A percentile compares a stretch with the other conserved stretches of the same genome.
Conservation (phyloP, 2,888 invertebrate genomes). For the Noctua janthe region DNA sequence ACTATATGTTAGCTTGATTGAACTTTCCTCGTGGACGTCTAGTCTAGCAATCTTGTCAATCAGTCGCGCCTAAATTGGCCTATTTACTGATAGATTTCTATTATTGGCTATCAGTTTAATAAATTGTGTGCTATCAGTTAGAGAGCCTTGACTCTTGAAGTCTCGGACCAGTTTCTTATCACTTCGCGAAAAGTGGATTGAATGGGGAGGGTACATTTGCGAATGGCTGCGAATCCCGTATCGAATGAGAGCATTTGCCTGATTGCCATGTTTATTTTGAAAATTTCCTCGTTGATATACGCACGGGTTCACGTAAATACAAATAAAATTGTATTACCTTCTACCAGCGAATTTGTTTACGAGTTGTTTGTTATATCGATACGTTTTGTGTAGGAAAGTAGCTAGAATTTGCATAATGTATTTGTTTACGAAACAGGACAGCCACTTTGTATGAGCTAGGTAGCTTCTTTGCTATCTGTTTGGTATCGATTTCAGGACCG, state of each 20-base stretch:
- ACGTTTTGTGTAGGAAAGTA: slow-evolving; percentile 18
- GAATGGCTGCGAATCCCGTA: slow-evolving; percentile 75
- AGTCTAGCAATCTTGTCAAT: slow-evolving; percentile 64
- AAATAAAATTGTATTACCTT: slow-evolving; percentile 54
- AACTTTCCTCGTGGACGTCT: slow-evolving; percentile 50
- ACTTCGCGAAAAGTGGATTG: slow-evolving; percentile 77
- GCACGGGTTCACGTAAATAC: slow-evolving; percentile 35
- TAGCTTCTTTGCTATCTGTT: not conserved
- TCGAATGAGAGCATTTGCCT: slow-evolving; percentile 76
- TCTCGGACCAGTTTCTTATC: slow-evolving; percentile 64
- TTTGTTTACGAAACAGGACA: slow-evolving; percentile 27
- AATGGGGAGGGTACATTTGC: slow-evolving; percentile 75
- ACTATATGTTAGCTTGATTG: slow-evolving; percentile 59
- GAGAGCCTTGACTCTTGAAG: slow-evolving; percentile 60
- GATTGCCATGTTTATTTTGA: slow-evolving; percentile 68
- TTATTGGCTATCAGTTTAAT: slow-evolving; percentile 64
- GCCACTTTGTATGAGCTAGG: not conserved
- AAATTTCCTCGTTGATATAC: slow-evolving; percentile 51
- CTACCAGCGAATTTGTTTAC: slow-evolving; percentile 46
- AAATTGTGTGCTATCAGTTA: slow-evolving; percentile 63
- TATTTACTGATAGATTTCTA: slow-evolving; percentile 64
- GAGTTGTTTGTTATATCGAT: slow-evolving; percentile 49
- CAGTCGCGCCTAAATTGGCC: slow-evolving; percentile 66
- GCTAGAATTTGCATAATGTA: slow-evolving; percentile 43
- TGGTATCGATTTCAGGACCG: not conserved